These are phyloP conservation scores for Buteo buteo DNA, from an alignment of 2,113 vertebrate genomes.

Conservation along the genomic window DNA sequence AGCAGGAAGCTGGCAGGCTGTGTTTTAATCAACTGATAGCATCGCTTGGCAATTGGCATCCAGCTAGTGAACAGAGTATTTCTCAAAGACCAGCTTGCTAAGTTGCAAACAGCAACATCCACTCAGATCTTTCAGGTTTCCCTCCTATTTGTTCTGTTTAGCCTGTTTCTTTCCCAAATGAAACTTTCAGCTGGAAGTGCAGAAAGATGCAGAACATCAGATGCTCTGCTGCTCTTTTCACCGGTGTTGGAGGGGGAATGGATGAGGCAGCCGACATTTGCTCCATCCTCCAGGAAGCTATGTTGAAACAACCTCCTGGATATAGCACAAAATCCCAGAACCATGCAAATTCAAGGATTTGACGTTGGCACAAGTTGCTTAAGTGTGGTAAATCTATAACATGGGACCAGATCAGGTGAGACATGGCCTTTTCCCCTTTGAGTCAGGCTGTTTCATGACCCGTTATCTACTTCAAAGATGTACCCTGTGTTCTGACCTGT, in stretches of 20 bases:
- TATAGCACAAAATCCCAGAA: not conserved
- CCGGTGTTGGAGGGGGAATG: not conserved
- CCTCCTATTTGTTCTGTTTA: not conserved
- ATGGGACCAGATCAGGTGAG: not conserved
- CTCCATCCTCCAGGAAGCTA: not conserved
- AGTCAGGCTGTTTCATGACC: not conserved
- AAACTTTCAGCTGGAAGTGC: not conserved
- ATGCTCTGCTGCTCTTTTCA: not conserved
- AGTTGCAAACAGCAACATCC: slow-evolving; percentile 7
- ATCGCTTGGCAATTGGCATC: slow-evolving; percentile 64
- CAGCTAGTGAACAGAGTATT: slow-evolving; percentile 35
- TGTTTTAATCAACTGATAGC: slow-evolving; percentile 81
- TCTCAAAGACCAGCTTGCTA: not conserved
- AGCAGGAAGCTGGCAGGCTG: slow-evolving; percentile 68
- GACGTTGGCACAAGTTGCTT: not conserved
- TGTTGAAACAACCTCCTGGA: not conserved
- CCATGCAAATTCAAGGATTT: not conserved
- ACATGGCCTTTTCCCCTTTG: not conserved
- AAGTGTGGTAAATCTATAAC: not conserved
- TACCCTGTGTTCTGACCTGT: not conserved
- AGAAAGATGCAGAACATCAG: not conserved
- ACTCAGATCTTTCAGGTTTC: not conserved
- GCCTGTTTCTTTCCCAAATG: not conserved
- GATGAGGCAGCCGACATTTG: not conserved
- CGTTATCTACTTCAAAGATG: not conserved